Base-by-base conservation (phyloP, 2,888 invertebrate species). In the Hemicrepidius hirtus region DNA sequence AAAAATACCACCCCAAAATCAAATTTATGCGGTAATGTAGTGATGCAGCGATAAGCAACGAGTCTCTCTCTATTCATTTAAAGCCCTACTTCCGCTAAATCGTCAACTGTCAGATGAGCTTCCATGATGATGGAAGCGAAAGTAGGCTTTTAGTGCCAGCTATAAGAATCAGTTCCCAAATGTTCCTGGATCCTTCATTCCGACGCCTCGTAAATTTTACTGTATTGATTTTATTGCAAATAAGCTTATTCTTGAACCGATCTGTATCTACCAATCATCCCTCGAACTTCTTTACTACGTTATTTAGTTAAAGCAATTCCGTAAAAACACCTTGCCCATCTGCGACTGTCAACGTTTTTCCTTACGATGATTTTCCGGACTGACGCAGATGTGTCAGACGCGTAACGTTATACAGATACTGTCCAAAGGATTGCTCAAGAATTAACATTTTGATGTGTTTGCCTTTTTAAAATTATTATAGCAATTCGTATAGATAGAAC, bases 221-320 rank as follows among this genome's bases (percentile, higher is more conserved):
- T 81, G 82, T 83, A 82, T 84, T 81, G 84, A 84, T 83, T 84
- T 84, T 83, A 84, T 82, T 83, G 82, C 83, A 83, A 84, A 84
- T 82, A 83, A 82, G 82, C 79, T 79, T 79, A 82, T 79, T 78
- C 80, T 79, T 77, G 71, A 78, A 81, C 71, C 76, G 81, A 79
- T 81, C 77, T 79, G 76, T 75, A 79, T 80, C 80, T 77, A 76
- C 74, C 77, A 78, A 81, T 80, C 79, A 79, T 76, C 79, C 78
- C 55, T 68, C 32, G 18, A 32, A 3, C 32, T 76, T 46, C 75
- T 83, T 83, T 81, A 79, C 73, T 76, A 64, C 74, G 65, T 76
- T 66, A 66, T 75, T 71, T 75, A 71, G 62, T 65, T 63, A 74
- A 78, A 79, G 79, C 79, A 80, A 81, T 75, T 73, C 68, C 71